Conservation (phyloP, 2,888 invertebrate genomes). For the Hydrotaea diabolus region DNA sequence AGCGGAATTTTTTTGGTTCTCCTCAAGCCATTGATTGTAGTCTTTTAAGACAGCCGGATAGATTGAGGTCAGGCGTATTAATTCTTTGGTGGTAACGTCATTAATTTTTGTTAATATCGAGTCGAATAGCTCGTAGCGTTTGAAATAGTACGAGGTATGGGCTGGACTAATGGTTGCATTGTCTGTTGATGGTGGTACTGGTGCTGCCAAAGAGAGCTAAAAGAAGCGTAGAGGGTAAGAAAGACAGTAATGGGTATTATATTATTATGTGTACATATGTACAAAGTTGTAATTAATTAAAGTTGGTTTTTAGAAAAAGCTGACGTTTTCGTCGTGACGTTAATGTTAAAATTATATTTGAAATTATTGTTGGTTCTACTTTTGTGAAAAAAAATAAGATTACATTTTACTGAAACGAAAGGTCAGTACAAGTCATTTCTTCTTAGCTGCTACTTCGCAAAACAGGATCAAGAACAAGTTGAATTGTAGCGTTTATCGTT, state of each 20-base stretch:
- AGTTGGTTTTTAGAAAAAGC: too few species aligned
- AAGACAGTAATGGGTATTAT: background rate
- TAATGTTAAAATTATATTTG: too few species aligned
- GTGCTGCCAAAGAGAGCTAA: background rate
- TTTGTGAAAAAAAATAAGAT: too few species aligned
- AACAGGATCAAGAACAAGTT: too few species aligned
- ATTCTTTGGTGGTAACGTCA: background rate
- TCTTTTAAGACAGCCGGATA: background rate
- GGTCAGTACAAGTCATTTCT: too few species aligned
- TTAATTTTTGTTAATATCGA: background rate
- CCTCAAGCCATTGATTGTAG: background rate
- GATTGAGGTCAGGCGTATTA: background rate
- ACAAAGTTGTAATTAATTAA: too few species aligned
- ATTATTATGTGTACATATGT: too few species aligned
- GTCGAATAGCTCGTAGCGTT: conserved; percentile 13
- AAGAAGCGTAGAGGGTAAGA: background rate
- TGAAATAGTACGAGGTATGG: background rate
- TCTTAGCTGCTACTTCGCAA: too few species aligned
- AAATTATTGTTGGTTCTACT: too few species aligned
- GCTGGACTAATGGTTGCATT: background rate
- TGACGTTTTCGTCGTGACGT: too few species aligned
- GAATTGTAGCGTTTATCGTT: too few species aligned
- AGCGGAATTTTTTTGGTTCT: background rate
- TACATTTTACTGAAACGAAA: too few species aligned
- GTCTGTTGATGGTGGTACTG: background rate